Base-by-base conservation (phyloP, 2,888 invertebrate species). In the Agriopis leucophaearia region DNA sequence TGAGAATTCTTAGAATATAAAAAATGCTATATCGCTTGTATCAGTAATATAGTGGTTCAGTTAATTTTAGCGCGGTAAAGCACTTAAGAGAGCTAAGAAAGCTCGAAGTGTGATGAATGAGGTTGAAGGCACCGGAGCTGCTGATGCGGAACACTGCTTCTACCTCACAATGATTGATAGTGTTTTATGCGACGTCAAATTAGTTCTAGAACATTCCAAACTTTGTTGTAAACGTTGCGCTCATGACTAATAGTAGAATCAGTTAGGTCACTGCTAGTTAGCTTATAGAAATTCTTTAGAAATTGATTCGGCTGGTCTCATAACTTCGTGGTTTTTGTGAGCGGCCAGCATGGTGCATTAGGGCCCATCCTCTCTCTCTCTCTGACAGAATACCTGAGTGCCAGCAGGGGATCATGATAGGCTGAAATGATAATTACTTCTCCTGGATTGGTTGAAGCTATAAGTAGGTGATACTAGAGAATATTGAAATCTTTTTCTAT, bases 71-170 rank as follows among this genome's bases (percentile, higher is more conserved):
- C 66, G 71, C 66, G 66, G 66, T 84, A 83, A 85, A 88, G 90
- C 90, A 91, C 92, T 92, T 91, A 88, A 84, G 83, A 86, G 70
- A 59, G 65, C 69, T 71, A 64, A 73, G 68, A 71, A 84, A 84
- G 85, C 82, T 91, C 88, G 88, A 90, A 91, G 88, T 90, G 88
- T 92, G 93, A 92, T 92, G 90, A 89, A 92, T 88, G 90, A 88
- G 88, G 78, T 18, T 38, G 82, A 77, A 78, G 77, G 77, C 71
- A 66, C 57, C 74, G 74, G 76, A 75, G 74, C 82, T 84, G 81
- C 76, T 81, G 82, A 79, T 78, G 79, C 86, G 87, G 86, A 87
- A 87, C 89, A 84, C 73, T 82, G 86, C 85, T 78, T 80, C 78
- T 78, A 76, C 78, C 72, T 78, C 76, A 74, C 74, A 73, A 88